Conservation (phyloP, 2,797 vertebrate genomes). For the Mareca penelope region DNA sequence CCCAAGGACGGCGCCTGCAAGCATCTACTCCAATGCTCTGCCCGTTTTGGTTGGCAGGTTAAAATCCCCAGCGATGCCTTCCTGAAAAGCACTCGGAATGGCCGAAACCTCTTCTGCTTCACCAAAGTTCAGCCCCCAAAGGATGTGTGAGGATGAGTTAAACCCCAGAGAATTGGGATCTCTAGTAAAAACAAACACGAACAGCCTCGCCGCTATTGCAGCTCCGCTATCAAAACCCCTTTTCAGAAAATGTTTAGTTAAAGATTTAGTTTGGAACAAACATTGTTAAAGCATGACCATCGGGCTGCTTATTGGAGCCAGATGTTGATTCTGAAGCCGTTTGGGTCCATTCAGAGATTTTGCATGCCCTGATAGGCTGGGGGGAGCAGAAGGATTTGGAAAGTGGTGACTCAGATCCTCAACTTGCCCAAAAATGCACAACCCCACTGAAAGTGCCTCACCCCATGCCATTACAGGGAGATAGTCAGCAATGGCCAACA, state of each 20-base stretch:
- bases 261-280: conserved; percentile 70
- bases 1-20: background rate
- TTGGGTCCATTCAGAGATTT: conserved; percentile 81
- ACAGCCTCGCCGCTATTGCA: conserved; percentile 57
- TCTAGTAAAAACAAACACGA: conserved; percentile 65
- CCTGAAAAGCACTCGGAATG: background rate
- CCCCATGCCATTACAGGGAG: conserved; percentile 16
- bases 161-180: conserved; percentile 49
- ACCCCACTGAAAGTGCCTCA: conserved; percentile 31
- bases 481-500: background rate
- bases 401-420: conserved; percentile 58
- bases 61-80: background rate
- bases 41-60: background rate
- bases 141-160: conserved; percentile 64
- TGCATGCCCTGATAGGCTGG: conserved; percentile 80
- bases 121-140: background rate
- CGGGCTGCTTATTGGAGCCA: conserved; percentile 85
- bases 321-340: conserved; percentile 80
- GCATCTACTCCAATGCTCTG: background rate
- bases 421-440: conserved; percentile 57
- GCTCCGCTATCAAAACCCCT: conserved; percentile 57
- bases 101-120: background rate
- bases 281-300: conserved; percentile 69
- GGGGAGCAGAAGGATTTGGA: conserved; percentile 74
- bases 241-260: conserved; percentile 73